Base-by-base conservation (phyloP, 2,113 vertebrate genomes). In the Formicarius rufipectus region DNA sequence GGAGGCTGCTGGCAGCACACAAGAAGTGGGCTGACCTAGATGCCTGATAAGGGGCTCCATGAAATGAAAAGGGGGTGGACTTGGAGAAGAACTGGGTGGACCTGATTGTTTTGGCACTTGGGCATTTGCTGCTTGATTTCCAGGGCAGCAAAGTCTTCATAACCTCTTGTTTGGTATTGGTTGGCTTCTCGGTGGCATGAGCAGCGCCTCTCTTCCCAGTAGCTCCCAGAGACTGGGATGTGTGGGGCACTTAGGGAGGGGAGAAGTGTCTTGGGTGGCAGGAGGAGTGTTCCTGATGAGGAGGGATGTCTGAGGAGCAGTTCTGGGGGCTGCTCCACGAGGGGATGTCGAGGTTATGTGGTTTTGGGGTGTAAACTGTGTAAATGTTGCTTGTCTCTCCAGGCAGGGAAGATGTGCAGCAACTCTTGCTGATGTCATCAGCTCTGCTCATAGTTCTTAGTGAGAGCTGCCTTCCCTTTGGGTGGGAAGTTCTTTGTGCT, bases 21-120 rank as follows among this genome's bases (percentile, higher is more conserved):
- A 92, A 93, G 50, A 94, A 96, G 79, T 94, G 68, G 85, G 75
- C 90, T 96, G 95, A 93, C 76, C 76, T 74, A 90, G 94, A 94
- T 96, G 94, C 69, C 89, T 89, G 95, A 96, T 97, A 95, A 94
- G 91, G 89, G 52, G 40, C 77, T 93, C 12, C 68, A 4, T 82
- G 93, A 95, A 93, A 89, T 75, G 84, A 87, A n/a, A 94, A 90
- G 59, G 95, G 96, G 92, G 95, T 93, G 92, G 92, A 96, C 67
- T 78, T 94, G 88, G 89, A 89, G 91, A 90, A 96, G 86, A 95
- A 91, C 76, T 92, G 94, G 91, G 94, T 95, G 95, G 94, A 95
- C 91, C 89, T 87, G 94, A 59, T 95, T 96, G 77, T 96, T 95
- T 95, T 97, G 95, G 94, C 93, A 84, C 73, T 87, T 78, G 12